A percentile compares a stretch with the other conserved stretches of the same genome.
Evolutionary conservation across 2,797 vertebrate species (phyloP).

Genomic region (Amblyraja radiata): DNA sequence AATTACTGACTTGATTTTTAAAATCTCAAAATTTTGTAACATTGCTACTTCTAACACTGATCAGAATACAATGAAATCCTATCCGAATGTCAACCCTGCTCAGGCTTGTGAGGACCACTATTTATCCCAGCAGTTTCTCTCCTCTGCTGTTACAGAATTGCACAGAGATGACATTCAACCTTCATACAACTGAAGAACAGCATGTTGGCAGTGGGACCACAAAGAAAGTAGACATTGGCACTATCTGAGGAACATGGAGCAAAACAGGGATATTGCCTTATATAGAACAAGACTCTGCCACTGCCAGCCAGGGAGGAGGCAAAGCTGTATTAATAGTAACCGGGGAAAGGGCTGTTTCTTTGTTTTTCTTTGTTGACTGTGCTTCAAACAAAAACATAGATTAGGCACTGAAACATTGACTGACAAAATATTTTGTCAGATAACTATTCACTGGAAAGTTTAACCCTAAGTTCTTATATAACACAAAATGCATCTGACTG

Average conservation of each 20-base stretch:
- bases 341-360: not conserved
- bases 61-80: not conserved
- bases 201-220: not conserved
- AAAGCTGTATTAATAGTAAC: not conserved
- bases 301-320: not conserved
- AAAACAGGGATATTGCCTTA: not conserved
- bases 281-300: not conserved
- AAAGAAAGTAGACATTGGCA: not conserved
- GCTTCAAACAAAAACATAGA: not conserved
- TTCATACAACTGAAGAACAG: not conserved
- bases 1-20: too few species aligned
- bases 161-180: too few species aligned
- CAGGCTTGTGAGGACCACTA: not conserved
- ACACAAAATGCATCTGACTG: not conserved
- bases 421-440: not conserved
- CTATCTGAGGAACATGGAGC: not conserved
- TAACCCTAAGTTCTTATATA: not conserved
- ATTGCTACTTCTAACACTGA: not conserved
- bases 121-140: too few species aligned
- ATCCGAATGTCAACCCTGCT: not conserved
- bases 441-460: not conserved
- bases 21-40: too few species aligned
- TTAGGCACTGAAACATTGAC: not conserved
- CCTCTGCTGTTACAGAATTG: too few species aligned
- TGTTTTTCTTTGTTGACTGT: not conserved